Conservation (phyloP, 2,113 vertebrate genomes). For the Eonycteris spelaea region DNA sequence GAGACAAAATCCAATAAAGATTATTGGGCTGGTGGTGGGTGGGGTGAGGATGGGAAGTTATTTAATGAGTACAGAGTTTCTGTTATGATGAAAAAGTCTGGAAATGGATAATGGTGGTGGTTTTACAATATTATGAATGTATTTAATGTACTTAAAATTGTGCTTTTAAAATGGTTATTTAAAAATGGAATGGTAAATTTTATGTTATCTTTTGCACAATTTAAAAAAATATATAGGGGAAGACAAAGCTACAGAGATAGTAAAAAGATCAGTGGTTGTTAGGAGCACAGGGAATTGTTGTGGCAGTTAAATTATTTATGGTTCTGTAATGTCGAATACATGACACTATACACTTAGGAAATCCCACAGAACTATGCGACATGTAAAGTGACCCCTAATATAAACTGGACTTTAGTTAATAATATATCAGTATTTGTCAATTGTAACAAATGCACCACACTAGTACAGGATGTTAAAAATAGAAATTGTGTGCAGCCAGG, state of each 20-base stretch:
- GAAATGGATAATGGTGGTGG: neutral
- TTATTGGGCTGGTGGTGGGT: neutral
- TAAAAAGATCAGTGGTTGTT: neutral
- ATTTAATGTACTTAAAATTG: neutral
- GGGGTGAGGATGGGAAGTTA: neutral
- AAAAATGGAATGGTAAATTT: neutral
- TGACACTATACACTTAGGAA: neutral
- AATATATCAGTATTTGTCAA: neutral
- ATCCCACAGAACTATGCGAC: neutral
- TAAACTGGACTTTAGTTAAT: neutral
- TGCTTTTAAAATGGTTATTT: neutral
- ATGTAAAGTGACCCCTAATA: neutral
- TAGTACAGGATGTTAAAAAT: neutral
- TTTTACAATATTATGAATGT: neutral
- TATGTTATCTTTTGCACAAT: neutral
- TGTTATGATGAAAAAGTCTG: neutral
- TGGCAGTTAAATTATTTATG: neutral
- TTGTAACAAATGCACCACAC: neutral
- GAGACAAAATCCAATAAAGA: neutral
- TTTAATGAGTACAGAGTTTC: neutral
- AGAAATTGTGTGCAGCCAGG: neutral
- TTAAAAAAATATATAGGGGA: neutral
- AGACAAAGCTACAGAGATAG: neutral
- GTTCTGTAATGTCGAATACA: neutral
- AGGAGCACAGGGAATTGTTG: neutral